Evolutionary conservation across 1,140 invertebrate genomes (phyloP), one percentile per base, ranked within the genome.

Genomic region (Trachymyrmex septentrionalis): DNA sequence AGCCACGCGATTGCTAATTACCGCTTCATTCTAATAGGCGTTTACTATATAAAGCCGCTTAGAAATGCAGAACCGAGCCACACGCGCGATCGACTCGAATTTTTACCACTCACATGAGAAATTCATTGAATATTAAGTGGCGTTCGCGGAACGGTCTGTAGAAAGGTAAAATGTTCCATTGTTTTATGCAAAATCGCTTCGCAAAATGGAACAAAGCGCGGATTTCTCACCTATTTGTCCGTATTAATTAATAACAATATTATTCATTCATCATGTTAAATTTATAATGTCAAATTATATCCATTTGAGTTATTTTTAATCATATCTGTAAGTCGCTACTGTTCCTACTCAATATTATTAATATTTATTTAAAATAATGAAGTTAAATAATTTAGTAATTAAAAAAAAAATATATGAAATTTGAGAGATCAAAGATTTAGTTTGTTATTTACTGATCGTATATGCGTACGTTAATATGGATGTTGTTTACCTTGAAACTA

Each of bases 171-270:
- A 27, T 38, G 78, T 38, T 75, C 38, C 72, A 84, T 84, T 84
- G 69, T 84, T 84, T 84, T 61, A 63, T 14, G 30, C 55, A 30
- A 75, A 73, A 84, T 75, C 38, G n/a, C 38, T 44, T 50, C 55
- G 69, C 59, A 38, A 48, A 53, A 19, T 59, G 80, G 16, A 75
- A 63, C 55, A 61, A 14, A 34, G 27, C 24, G 69, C 24, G n/a
- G 27, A 75, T 75, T 84, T 75, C 55, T 27, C 55, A 55, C 69
- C 38, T 38, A 61, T 84, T 84, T 63, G 38, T 84, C 27, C 44
- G 44, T 48, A 75, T 73, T 84, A 84, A 75, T 73, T 84, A 84
- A 34, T 19, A 53, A 55, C 50, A 53, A 44, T 72, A 72, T 72
- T 59, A 67, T 44, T 44, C 66, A 67, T 48, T 57, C 67, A 14